These are phyloP conservation scores for Eustalomyia histrio DNA, from an alignment of 2,888 invertebrate genomes.

Conservation along the genomic window DNA sequence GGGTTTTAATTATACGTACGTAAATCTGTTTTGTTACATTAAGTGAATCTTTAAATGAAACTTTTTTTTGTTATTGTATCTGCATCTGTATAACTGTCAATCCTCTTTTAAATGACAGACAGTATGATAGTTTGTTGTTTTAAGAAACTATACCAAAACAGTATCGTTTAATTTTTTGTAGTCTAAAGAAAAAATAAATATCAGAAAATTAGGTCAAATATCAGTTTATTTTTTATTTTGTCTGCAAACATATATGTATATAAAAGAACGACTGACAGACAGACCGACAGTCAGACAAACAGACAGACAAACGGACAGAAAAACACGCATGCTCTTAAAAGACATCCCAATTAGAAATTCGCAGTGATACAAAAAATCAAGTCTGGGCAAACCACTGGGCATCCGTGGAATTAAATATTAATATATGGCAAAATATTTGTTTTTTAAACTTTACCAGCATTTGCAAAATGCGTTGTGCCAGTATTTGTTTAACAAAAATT, in stretches of 20 bases:
- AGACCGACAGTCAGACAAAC: constrained; percentile 11
- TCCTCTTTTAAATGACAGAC: constrained; percentile 46
- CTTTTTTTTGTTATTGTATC: constrained; percentile 9
- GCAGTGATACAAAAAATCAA: too few relatives aligned
- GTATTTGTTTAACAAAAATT: too few relatives aligned
- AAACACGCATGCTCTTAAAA: constrained; percentile 30
- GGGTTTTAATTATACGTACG: neutral
- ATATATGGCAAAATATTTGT: too few relatives aligned
- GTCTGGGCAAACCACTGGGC: too few relatives aligned
- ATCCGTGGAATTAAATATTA: too few relatives aligned
- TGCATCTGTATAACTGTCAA: constrained; percentile 43
- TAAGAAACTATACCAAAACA: constrained; percentile 27
- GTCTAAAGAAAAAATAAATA: constrained; percentile 15
- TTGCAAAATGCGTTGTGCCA: too few relatives aligned
- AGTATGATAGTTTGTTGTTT: constrained; percentile 32
- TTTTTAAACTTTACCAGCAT: too few relatives aligned
- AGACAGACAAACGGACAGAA: constrained; percentile 3
- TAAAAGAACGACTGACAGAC: constrained; percentile 29
- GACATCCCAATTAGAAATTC: too few relatives aligned
- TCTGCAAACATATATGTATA: constrained; percentile 3
- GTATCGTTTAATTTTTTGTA: constrained; percentile 10
- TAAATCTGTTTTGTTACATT: neutral
- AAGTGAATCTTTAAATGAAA: constrained; percentile 32
- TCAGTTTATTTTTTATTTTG: constrained; percentile 41
- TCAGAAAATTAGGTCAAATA: constrained; percentile 49